Evolutionary conservation across 2,113 vertebrate species (phyloP).

Genomic region (Deroptyus accipitrinus): DNA sequence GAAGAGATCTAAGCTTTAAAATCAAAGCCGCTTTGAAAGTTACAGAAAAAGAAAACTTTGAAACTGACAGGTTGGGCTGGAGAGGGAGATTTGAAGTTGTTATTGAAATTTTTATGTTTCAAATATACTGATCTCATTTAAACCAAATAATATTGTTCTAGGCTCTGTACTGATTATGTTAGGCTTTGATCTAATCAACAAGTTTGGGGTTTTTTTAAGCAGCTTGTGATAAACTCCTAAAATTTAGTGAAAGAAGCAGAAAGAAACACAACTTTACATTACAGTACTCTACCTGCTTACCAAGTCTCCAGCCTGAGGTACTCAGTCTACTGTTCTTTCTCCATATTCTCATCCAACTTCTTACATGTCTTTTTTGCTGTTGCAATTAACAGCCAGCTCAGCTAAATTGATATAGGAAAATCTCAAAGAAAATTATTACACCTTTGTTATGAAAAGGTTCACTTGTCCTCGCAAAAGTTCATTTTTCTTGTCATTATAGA

Average conservation of each 20-base stretch:
- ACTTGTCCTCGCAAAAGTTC: background rate
- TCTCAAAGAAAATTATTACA: slow-evolving; percentile 14
- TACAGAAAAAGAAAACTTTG: background rate
- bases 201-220: background rate
- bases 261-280: background rate
- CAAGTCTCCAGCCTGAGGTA: slow-evolving; percentile 12
- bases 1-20: background rate
- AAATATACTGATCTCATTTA: background rate
- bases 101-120: background rate
- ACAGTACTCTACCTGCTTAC: background rate
- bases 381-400: slow-evolving; percentile 47
- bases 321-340: slow-evolving; percentile 30
- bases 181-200: slow-evolving; percentile 21
- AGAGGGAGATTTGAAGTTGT: background rate
- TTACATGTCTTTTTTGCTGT: slow-evolving; percentile 37
- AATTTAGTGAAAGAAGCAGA: slow-evolving; percentile 36
- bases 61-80: background rate
- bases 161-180: background rate
- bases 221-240: slow-evolving; percentile 38
- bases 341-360: slow-evolving; percentile 23
- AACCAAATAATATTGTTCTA: background rate
- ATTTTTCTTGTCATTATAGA: background rate
- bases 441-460: background rate
- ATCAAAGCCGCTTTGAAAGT: background rate
- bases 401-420: background rate